Conservation (phyloP, 1,140 invertebrate genomes). For the Pseudomyrmex dendroicus region DNA sequence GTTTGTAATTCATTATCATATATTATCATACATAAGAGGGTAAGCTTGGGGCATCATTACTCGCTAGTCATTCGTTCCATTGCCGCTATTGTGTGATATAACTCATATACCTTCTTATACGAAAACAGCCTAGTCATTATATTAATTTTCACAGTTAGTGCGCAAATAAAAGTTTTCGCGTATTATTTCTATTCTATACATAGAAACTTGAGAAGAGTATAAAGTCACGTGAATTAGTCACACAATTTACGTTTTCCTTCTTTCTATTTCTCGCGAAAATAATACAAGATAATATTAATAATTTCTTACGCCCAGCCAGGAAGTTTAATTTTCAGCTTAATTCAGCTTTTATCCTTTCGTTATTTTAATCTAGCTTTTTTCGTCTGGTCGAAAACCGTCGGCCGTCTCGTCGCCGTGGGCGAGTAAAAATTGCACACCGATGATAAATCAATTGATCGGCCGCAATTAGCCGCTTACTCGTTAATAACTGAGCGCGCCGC, state of each 20-base stretch:
- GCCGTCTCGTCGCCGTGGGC: neutral
- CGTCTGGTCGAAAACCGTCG: conserved; percentile 28
- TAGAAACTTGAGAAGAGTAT: neutral
- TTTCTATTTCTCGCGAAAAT: neutral
- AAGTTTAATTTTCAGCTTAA: neutral
- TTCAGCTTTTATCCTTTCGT: neutral
- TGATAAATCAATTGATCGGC: conserved; percentile 51
- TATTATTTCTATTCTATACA: neutral
- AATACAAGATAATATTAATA: neutral
- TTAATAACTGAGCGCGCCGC: conserved; percentile 43
- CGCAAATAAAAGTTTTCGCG: neutral
- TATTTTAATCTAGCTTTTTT: neutral
- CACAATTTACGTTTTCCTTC: neutral
- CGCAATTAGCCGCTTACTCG: conserved; percentile 63
- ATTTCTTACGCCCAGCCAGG: neutral
- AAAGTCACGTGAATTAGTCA: neutral
- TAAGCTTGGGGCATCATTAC: neutral
- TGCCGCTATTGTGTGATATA: conserved; percentile 23
- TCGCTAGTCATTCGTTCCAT: conserved; percentile 54
- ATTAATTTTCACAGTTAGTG: neutral
- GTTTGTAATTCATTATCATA: conserved; percentile 59
- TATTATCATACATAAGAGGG: conserved; percentile 31
- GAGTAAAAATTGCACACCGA: conserved; percentile 38
- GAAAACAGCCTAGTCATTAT: neutral
- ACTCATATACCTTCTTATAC: conserved; percentile 32